Conservation (phyloP, 2,113 vertebrate species). For the Chaetops frenatus region DNA sequence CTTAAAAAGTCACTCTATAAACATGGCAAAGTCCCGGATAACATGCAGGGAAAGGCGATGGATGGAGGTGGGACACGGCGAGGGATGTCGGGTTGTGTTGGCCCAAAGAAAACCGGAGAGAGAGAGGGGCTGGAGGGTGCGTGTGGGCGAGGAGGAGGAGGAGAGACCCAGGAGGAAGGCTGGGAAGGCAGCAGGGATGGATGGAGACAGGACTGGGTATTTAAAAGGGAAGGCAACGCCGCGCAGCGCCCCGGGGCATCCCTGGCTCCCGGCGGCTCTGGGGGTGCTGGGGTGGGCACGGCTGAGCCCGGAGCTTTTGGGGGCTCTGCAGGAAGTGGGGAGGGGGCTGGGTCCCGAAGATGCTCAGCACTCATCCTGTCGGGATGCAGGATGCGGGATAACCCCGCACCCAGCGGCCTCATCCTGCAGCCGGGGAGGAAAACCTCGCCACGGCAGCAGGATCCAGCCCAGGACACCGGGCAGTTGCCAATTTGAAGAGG, state of each 20-base stretch:
- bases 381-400: neutral
- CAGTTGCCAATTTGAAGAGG: neutral
- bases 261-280: neutral
- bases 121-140: neutral
- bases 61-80: constrained; percentile 66
- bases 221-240: constrained; percentile 85
- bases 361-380: neutral
- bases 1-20: neutral
- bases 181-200: constrained; percentile 59
- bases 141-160: neutral
- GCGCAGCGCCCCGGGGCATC: neutral
- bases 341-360: neutral
- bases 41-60: constrained; percentile 80
- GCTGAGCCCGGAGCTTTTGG: neutral
- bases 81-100: neutral
- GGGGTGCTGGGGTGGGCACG: neutral
- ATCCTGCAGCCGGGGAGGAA: neutral
- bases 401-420: neutral
- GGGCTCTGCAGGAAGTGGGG: neutral
- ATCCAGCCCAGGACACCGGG: neutral
- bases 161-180: neutral
- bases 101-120: constrained; percentile 22
- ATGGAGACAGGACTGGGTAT: constrained; percentile 62
- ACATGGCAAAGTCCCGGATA: constrained; percentile 63
- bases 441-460: neutral